Conservation (phyloP, 1,140 invertebrate species). For the Dreissena polymorpha region DNA sequence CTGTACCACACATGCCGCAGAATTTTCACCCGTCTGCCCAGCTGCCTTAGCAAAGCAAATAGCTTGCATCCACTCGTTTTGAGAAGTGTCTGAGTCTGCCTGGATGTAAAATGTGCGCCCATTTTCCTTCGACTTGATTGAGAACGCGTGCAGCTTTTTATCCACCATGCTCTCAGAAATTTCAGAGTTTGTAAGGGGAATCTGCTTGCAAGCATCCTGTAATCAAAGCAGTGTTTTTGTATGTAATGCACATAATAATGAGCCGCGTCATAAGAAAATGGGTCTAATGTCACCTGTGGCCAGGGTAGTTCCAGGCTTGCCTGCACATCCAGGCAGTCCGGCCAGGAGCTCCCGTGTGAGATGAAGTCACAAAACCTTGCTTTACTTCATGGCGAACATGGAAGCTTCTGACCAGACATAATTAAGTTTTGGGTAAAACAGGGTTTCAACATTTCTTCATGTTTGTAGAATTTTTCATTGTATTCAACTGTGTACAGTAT, state of each 20-base stretch:
- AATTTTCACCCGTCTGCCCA: conserved; percentile 70
- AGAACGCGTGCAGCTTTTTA: conserved; percentile 76
- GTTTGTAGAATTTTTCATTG: too few relatives aligned
- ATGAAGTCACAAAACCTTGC: too few relatives aligned
- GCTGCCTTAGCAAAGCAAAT: conserved; percentile 78
- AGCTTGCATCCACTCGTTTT: conserved; percentile 79
- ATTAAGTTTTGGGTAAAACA: too few relatives aligned
- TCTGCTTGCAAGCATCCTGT: conserved; percentile 71
- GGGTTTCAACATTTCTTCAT: too few relatives aligned
- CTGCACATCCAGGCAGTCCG: too few relatives aligned
- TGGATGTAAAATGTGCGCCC: conserved; percentile 76
- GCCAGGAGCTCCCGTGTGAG: too few relatives aligned
- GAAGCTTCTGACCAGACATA: too few relatives aligned
- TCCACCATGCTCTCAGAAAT: conserved; percentile 76
- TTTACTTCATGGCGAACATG: too few relatives aligned
- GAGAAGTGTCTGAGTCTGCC: conserved; percentile 73
- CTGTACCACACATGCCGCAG: conserved; percentile 77
- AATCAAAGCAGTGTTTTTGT: conserved; percentile 36
- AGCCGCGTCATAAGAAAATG: neutral
- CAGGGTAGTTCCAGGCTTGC: too few relatives aligned
- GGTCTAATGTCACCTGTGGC: too few relatives aligned
- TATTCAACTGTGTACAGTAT: too few relatives aligned
- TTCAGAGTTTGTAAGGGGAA: conserved; percentile 74
- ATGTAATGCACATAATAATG: neutral
- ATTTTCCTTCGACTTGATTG: conserved; percentile 74